Evolutionary conservation across 2,113 vertebrate genomes (phyloP), one percentile per base, ranked within the genome.

Genomic region (Prochilodus magdalenae): DNA sequence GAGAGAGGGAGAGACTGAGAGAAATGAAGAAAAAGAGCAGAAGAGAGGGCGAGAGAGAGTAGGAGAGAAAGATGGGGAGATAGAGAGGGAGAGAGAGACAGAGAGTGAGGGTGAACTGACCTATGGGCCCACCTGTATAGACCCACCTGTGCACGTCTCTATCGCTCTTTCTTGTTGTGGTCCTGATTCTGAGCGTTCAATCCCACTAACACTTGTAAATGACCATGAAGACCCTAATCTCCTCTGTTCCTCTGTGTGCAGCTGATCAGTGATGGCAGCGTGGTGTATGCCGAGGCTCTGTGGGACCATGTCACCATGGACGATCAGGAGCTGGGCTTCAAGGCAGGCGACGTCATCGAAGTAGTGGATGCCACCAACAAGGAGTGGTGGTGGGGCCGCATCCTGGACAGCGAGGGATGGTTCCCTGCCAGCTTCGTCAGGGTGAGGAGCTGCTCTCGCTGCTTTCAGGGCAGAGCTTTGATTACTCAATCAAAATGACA

Each of bases 271-370:
- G 97, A 99, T 96, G 98, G 97, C 91, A 96, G 95, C 0, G 96
- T 97, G 72, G 80, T 82, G 91, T 98, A 95, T 0, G 97, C 97
- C 0, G 97, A 99, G 85, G 97, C 97, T 0, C 96, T 99, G 57
- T 99, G 98, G 98, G 98, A 98, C 91, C 98, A 99, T 12, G 96
- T 99, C 89, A 98, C 98, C 57, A 98, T 99, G 97, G 97, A 99
- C 2, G 97, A 98, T 90, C 97, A 98, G 88, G 98, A 99, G 89
- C 93, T 99, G 87, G 97, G 96, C 73, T 99, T 99, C 93, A 98
- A 98, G 88, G 97, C 96, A 0, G 97, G 97, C 0, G 97, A 98
- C 0, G 97, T 98, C 90, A 96, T 99, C 44, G 95, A 98, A 95
- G 98, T 99, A 75, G 96, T 98, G 91, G 97, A 99, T 44, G 98